Evolutionary conservation across 2,888 invertebrate species (phyloP).

Genomic region (Dione juno): DNA sequence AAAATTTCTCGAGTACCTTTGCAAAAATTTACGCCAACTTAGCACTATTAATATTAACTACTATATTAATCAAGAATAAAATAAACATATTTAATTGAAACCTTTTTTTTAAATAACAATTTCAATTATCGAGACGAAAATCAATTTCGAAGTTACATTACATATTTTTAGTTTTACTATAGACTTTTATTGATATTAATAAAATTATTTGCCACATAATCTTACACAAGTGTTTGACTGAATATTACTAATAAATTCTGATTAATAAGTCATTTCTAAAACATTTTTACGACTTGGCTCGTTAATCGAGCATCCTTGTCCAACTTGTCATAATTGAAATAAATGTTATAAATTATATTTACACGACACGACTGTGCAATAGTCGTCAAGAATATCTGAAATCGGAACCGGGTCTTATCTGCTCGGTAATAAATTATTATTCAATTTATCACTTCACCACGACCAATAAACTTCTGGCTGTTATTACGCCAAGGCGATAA

Average conservation of each 20-base stretch:
- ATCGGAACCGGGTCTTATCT: slow-evolving; percentile 66
- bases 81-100: neutral
- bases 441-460: slow-evolving; percentile 76
- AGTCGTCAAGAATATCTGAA: slow-evolving; percentile 60
- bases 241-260: slow-evolving; percentile 34
- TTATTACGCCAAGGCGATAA: slow-evolving; percentile 75
- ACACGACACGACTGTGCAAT: slow-evolving; percentile 52
- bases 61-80: neutral
- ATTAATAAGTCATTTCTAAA: slow-evolving; percentile 35
- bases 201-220: neutral
- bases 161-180: neutral
- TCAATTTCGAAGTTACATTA: neutral
- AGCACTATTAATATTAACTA: neutral
- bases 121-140: neutral
- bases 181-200: neutral
- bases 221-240: neutral
- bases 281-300: slow-evolving; percentile 35
- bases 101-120: neutral
- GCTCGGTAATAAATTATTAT: slow-evolving; percentile 77
- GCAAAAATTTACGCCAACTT: neutral
- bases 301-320: slow-evolving; percentile 36
- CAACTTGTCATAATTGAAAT: slow-evolving; percentile 38
- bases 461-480: slow-evolving; percentile 77
- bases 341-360: slow-evolving; percentile 36
- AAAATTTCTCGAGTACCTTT: neutral